A percentile compares a stretch with the other conserved stretches of the same genome.
Evolutionary conservation across 2,797 vertebrate species (phyloP).

Genomic region (Phataginus tetradactyla): DNA sequence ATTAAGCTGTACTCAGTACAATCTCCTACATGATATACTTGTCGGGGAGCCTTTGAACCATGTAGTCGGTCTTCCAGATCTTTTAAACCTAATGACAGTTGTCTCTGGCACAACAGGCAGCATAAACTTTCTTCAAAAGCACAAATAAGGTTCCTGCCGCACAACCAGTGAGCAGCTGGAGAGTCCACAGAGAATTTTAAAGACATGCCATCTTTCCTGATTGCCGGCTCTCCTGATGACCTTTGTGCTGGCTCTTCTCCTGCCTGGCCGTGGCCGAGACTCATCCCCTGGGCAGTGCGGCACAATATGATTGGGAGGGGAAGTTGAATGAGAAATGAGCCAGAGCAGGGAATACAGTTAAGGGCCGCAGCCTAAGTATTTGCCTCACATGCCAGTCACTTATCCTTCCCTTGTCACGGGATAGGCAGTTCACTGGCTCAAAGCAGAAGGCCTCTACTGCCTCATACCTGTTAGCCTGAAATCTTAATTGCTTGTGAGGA

Average conservation of each 20-base stretch:
- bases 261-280: neutral
- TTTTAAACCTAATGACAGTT: neutral
- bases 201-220: neutral
- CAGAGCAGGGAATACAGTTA: neutral
- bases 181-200: neutral
- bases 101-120: neutral
- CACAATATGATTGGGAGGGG: neutral
- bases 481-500: neutral
- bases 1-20: neutral
- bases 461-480: neutral
- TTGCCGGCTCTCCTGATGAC: neutral
- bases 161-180: neutral
- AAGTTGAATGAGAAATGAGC: neutral
- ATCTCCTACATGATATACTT: neutral
- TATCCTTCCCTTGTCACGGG: neutral
- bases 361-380: neutral
- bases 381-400: neutral
- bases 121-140: neutral
- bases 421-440: neutral
- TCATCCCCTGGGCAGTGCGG: accelerated
- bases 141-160: neutral
- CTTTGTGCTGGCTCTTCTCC: neutral
- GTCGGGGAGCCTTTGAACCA: neutral
- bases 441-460: neutral
- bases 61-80: neutral